These are phyloP conservation scores for Aethina tumida DNA, from an alignment of 1,140 invertebrate genomes.

Conservation along the genomic window DNA sequence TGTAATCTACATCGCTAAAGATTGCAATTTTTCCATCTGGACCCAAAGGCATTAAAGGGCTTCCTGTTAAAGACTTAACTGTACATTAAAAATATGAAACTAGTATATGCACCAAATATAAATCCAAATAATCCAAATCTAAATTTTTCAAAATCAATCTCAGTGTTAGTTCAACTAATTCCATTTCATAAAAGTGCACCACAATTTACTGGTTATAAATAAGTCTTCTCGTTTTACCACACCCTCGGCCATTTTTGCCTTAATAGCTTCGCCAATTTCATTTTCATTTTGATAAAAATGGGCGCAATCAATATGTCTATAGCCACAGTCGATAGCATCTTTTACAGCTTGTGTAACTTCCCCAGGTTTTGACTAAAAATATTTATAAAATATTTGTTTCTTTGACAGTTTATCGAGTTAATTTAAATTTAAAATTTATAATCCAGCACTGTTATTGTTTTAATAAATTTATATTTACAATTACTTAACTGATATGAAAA, in stretches of 20 bases:
- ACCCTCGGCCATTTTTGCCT: slow-evolving; percentile 59
- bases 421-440: no score
- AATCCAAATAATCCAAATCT: slow-evolving; percentile 61
- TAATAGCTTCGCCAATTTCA: slow-evolving; percentile 69
- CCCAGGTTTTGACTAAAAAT: slow-evolving; percentile 55
- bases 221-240: slow-evolving; percentile 57
- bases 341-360: slow-evolving; percentile 66
- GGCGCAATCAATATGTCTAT: slow-evolving; percentile 61
- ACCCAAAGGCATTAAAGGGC: slow-evolving; percentile 35
- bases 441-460: no score
- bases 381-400: no score
- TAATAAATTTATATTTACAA: no score
- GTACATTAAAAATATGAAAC: neutral
- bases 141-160: slow-evolving; percentile 53
- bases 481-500: no score
- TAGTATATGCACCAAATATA: slow-evolving; percentile 60
- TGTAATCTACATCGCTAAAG: slow-evolving; percentile 44
- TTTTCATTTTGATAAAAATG: slow-evolving; percentile 67
- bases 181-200: slow-evolving; percentile 53
- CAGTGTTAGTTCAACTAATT: slow-evolving; percentile 49
- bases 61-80: slow-evolving; percentile 31
- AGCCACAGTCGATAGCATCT: slow-evolving; percentile 60
- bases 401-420: no score
- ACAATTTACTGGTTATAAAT: slow-evolving; percentile 56
- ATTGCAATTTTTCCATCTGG: slow-evolving; percentile 35